Percentiles rank a stretch among this genome's conserved stretches.
phyloP scores from a whole-genome alignment of 2,113 vertebrate genomes.

The Hassar affinis region DNA sequence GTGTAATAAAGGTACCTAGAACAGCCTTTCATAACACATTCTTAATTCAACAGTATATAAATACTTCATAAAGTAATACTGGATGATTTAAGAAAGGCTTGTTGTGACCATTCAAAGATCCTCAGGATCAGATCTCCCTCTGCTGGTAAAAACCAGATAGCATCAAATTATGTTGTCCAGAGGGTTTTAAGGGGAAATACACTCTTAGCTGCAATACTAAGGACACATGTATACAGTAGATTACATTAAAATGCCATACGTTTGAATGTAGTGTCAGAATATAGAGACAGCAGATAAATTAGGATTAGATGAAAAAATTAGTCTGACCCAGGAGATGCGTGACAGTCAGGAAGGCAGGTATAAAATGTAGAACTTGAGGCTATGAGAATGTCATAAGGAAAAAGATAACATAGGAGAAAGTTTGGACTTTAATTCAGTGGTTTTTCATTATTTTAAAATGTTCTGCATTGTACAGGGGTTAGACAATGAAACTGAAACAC shows the following conservation, averaged over 20 bases:
- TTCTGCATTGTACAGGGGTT: too few species aligned
- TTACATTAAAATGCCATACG: not conserved
- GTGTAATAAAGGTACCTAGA: not conserved
- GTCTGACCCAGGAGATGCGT: not conserved
- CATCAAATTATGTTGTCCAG: not conserved
- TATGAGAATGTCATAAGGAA: too few species aligned
- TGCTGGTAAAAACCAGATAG: not conserved
- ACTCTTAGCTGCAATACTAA: not conserved
- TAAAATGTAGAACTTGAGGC: not conserved
- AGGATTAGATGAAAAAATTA: not conserved
- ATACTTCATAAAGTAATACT: not conserved
- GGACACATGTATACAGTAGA: not conserved
- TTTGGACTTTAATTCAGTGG: too few species aligned
- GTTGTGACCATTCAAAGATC: not conserved
- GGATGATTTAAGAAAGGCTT: not conserved
- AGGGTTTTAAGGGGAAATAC: not conserved
- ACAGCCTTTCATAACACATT: not conserved
- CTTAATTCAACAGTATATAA: not conserved
- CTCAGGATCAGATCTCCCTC: not conserved
- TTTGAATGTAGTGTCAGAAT: not conserved
- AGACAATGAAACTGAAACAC: too few species aligned
- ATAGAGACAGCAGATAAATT: not conserved
- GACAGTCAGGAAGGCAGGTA: not conserved
- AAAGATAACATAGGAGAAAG: too few species aligned
- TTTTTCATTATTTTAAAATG: too few species aligned